phyloP scores from a whole-genome alignment of 2,888 invertebrate genomes.

The Eupsilia transversa region DNA sequence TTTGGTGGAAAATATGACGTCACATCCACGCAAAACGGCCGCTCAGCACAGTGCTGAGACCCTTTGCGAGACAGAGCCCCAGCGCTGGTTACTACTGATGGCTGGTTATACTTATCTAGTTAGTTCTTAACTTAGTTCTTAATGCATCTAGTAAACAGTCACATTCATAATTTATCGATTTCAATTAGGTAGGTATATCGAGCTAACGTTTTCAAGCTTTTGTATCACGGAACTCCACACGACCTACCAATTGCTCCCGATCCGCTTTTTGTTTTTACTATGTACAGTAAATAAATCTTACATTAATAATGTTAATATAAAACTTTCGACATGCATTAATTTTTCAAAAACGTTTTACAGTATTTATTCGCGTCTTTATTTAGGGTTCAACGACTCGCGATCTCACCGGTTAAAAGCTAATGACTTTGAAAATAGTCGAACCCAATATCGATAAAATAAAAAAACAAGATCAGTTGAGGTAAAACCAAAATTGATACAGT shows the following conservation, averaged over 20 bases:
- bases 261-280: neutral
- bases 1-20: too few relatives aligned
- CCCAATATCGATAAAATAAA: neutral
- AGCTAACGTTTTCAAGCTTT: neutral
- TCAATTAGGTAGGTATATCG: neutral
- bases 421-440: neutral
- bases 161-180: neutral
- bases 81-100: too few relatives aligned
- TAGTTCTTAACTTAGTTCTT: neutral
- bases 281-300: neutral
- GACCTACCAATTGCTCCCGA: neutral
- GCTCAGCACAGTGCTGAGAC: too few relatives aligned
- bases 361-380: neutral
- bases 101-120: neutral
- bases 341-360: neutral
- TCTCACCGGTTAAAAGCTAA: neutral
- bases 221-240: too few relatives aligned
- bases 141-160: neutral
- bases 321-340: neutral
- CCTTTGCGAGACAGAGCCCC: too few relatives aligned
- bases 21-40: too few relatives aligned
- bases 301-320: neutral
- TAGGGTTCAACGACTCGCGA: neutral
- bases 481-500: neutral
- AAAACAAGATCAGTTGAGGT: neutral